Evolutionary conservation across 2,888 invertebrate genomes (phyloP), one percentile per base, ranked within the genome.

Genomic region (Drosophila borealis): DNA sequence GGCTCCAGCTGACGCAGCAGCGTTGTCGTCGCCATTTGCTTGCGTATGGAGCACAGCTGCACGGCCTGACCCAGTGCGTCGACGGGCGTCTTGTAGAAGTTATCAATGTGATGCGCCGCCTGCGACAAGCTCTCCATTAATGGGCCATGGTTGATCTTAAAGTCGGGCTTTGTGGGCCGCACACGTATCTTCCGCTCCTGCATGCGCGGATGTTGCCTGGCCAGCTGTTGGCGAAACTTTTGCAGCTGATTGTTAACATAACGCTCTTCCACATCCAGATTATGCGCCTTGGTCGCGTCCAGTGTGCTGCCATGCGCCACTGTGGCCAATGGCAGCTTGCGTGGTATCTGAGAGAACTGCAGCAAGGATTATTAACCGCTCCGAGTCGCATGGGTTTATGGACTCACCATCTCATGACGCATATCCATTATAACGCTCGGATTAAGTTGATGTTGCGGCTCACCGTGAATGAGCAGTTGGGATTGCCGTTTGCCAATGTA

Each of bases 351-450:
- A 33, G 89, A 86, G 59, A 91, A 92, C 92, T 91, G 14, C 8
- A 37, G 25, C 1, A 29, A 42, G 42, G 13, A 19, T 33, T 4
- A 5, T 8, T 11, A 3, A 1, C 3, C 13, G 1, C 11, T 9
- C 13, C 5, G 3, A 6, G 21, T 9, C 17, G 2, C 10, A 6
- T 9, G 29, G 6, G 13, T 2, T 39, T 13, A 4, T 0, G 8
- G 9, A 53, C 71, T 84, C 76, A 92, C 92, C 89, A 90, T 89
- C 78, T 91, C 80, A 79, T 93, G 93, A 1, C 93, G 78, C 67
- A 93, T 73, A 65, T 93, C 88, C 93, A 93, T 93, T 2, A 93
- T 90, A 2, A 92, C 57, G n/a, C 82, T 80, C 0, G 93, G 93
- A 89, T 91, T 82, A 3, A 92, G 61, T 14, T 80, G 73, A 41